These are phyloP conservation scores for Anastrepha obliqua DNA, from an alignment of 1,140 invertebrate species.

Conservation along the genomic window DNA sequence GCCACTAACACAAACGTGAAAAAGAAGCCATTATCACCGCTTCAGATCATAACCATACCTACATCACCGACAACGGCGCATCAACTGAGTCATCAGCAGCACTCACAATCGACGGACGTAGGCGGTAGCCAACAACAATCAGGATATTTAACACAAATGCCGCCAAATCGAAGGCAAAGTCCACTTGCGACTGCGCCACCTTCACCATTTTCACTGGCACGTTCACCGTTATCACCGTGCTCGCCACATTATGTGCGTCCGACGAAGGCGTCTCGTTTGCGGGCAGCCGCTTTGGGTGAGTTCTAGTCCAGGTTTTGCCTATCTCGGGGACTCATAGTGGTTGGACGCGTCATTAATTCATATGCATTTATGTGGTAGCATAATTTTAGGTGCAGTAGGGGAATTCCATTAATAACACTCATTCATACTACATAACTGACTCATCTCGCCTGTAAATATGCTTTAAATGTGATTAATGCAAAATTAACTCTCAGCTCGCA, in stretches of 20 bases:
- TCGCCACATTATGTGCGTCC: slow-evolving; percentile 77
- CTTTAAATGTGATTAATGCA: slow-evolving; percentile 7
- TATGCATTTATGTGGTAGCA: slow-evolving; percentile 6
- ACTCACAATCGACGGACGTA: background rate
- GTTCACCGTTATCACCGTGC: slow-evolving; percentile 63
- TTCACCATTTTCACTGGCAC: slow-evolving; percentile 41
- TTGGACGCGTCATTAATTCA: background rate
- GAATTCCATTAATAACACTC: background rate
- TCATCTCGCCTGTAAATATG: slow-evolving; percentile 37
- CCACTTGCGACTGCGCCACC: slow-evolving; percentile 32
- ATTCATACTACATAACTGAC: background rate
- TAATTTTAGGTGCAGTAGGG: slow-evolving; percentile 4
- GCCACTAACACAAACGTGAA: slow-evolving; percentile 56
- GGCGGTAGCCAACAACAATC: background rate
- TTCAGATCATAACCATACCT: slow-evolving; percentile 58
- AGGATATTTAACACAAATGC: background rate
- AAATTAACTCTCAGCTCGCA: slow-evolving; percentile 7
- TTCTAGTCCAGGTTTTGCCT: slow-evolving; percentile 25
- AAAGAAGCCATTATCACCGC: slow-evolving; percentile 67
- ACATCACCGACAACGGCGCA: slow-evolving; percentile 44
- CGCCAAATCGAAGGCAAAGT: background rate
- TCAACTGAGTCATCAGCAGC: slow-evolving; percentile 33
- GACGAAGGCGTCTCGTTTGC: slow-evolving; percentile 82
- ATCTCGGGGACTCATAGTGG: background rate
- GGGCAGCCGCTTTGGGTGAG: slow-evolving; percentile 78